Conservation (phyloP, 1,140 invertebrate genomes). For the Varroa destructor region DNA sequence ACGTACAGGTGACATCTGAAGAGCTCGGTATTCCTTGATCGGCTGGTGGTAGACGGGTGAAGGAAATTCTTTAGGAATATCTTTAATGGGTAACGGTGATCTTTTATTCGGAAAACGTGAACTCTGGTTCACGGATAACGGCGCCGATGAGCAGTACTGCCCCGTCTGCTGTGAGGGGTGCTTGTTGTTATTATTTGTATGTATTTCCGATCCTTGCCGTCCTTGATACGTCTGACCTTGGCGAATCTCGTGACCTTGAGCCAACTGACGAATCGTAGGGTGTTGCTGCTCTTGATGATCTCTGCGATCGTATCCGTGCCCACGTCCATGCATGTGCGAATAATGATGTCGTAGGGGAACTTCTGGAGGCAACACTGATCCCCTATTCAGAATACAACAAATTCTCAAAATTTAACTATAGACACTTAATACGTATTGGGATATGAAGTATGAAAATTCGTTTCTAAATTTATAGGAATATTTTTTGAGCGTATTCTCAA, state of each 20-base stretch:
- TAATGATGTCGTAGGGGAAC: neutral
- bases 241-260: neutral
- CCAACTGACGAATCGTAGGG: neutral
- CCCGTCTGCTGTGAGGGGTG: too few species aligned
- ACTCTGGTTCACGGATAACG: neutral
- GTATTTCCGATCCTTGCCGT: too few species aligned
- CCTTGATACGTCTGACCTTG: slow-evolving; percentile 1
- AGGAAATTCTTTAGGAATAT: neutral
- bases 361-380: slow-evolving; percentile 8
- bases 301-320: neutral
- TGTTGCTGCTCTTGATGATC: neutral
- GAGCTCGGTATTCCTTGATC: neutral
- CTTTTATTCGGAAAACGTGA: slow-evolving; percentile 6
- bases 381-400: neutral
- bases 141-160: too few species aligned
- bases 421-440: too few species aligned
- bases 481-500: too few species aligned
- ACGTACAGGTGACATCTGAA: neutral
- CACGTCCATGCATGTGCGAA: neutral
- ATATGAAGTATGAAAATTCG: too few species aligned
- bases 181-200: too few species aligned
- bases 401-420: too few species aligned
- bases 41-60: slow-evolving; percentile 13
- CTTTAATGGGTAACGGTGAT: neutral
- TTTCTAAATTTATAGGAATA: too few species aligned